Conservation (phyloP, 2,113 vertebrate genomes). For the Notarius lentiginosus region DNA sequence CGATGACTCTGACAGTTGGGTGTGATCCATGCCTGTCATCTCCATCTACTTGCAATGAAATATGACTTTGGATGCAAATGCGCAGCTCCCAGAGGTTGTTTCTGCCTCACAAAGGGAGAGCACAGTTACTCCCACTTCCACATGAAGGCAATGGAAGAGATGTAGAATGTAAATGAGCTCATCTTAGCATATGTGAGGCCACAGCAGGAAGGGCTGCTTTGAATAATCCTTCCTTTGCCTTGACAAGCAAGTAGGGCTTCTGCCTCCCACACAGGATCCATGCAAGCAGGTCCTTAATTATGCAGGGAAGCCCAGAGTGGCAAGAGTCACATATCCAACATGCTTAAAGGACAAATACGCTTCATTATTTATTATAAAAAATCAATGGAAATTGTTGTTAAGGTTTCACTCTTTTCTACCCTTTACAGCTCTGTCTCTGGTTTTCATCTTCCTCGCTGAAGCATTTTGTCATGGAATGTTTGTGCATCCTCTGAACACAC, state of each 20-base stretch:
- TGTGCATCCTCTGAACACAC: neutral
- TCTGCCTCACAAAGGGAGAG: slow-evolving; percentile 18
- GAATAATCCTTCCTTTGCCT: slow-evolving; percentile 52
- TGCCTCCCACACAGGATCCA: slow-evolving; percentile 22
- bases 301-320: slow-evolving; percentile 2
- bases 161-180: slow-evolving; percentile 47
- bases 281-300: slow-evolving; percentile 23
- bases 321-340: neutral
- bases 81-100: slow-evolving; percentile 26
- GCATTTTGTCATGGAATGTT: neutral
- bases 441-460: neutral
- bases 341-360: neutral
- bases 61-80: slow-evolving; percentile 34
- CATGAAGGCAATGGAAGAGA: slow-evolving; percentile 36
- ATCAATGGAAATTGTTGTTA: neutral
- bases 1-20: slow-evolving; percentile 11
- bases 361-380: neutral
- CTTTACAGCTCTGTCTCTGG: neutral
- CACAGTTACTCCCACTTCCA: neutral
- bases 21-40: neutral
- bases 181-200: slow-evolving; percentile 54
- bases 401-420: neutral
- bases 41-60: neutral
- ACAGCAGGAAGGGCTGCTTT: slow-evolving; percentile 45
- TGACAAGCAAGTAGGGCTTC: slow-evolving; percentile 44